phyloP scores from a whole-genome alignment of 1,140 invertebrate species.

The Halyomorpha halys region DNA sequence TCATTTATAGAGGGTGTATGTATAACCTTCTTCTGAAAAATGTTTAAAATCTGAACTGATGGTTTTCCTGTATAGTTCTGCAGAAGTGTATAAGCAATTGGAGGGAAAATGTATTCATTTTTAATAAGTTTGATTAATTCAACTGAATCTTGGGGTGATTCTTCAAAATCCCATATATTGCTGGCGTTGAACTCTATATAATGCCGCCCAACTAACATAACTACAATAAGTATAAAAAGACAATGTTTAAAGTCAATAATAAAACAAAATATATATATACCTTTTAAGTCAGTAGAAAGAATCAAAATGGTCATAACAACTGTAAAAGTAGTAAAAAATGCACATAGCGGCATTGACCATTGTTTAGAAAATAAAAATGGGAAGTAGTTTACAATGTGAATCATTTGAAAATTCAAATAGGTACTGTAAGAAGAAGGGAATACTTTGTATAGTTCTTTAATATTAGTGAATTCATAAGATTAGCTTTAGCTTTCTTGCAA shows the following conservation, averaged over 20 bases:
- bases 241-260: too few species aligned
- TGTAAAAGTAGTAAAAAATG: slow-evolving; percentile 28
- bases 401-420: not conserved
- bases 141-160: slow-evolving; percentile 21
- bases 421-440: too few species aligned
- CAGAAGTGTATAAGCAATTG: not conserved
- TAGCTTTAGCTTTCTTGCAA: too few species aligned
- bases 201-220: not conserved
- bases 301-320: slow-evolving; percentile 28
- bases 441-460: too few species aligned
- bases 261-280: slow-evolving; percentile 12
- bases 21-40: slow-evolving; percentile 5
- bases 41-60: not conserved
- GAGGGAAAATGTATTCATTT: slow-evolving; percentile 20
- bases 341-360: slow-evolving; percentile 26
- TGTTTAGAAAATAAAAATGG: slow-evolving; percentile 2
- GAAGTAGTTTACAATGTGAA: not conserved
- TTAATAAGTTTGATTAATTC: slow-evolving; percentile 21
- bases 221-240: too few species aligned
- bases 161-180: slow-evolving; percentile 24
- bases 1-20: not conserved
- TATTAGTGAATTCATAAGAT: too few species aligned
- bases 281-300: slow-evolving; percentile 26
- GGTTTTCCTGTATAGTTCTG: slow-evolving; percentile 1
- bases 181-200: slow-evolving; percentile 13